Conservation (phyloP, 2,888 invertebrate genomes). For the Parnassius apollo region DNA sequence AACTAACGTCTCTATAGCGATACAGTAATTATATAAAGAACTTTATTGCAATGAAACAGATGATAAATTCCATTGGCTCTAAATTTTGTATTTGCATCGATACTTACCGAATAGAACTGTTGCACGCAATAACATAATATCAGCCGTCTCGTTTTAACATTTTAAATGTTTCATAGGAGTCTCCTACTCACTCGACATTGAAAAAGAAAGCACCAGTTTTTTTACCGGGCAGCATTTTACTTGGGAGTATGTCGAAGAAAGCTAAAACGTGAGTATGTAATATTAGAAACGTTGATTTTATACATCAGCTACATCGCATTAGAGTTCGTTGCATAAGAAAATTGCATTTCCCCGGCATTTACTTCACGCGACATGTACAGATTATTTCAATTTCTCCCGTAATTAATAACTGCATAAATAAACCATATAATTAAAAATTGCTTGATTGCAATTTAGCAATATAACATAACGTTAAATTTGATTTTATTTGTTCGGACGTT, state of each 20-base stretch:
- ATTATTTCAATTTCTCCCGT: conserved; percentile 25
- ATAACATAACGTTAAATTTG: too few relatives aligned
- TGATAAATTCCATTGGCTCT: conserved; percentile 57
- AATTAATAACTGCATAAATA: conserved; percentile 24
- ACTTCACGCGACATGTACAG: conserved; percentile 30
- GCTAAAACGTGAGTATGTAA: conserved; percentile 74
- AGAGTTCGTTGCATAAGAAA: conserved; percentile 75
- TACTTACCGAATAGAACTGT: conserved; percentile 53
- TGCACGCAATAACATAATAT: conserved; percentile 57
- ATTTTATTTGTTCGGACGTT: too few relatives aligned
- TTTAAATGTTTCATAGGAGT: conserved; percentile 35
- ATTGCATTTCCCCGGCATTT: conserved; percentile 66
- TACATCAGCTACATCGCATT: conserved; percentile 68
- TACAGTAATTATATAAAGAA: conserved; percentile 53
- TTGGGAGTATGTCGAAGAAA: conserved; percentile 77
- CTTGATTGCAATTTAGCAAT: conserved; percentile 4
- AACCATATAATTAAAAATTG: conserved; percentile 18
- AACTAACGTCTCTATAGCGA: conserved; percentile 52
- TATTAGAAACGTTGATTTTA: conserved; percentile 74
- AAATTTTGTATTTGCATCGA: conserved; percentile 53
- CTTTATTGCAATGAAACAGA: conserved; percentile 52
- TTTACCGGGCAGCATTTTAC: conserved; percentile 65
- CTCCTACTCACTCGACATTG: conserved; percentile 66
- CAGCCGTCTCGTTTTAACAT: conserved; percentile 52
- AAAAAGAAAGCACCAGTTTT: conserved; percentile 78